phyloP scores from a whole-genome alignment of 1,140 invertebrate genomes.

The Dysdera silvatica region DNA sequence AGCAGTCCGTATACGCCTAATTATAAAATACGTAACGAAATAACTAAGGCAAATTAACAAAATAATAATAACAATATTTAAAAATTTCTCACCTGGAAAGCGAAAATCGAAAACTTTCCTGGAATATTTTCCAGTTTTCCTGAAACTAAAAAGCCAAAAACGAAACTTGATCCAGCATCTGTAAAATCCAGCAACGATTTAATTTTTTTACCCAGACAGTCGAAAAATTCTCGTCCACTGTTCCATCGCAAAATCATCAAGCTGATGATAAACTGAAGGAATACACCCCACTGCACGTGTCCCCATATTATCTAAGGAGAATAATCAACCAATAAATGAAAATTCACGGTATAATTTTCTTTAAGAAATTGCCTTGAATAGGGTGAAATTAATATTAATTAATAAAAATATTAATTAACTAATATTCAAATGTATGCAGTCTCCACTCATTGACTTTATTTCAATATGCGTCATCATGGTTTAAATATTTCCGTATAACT shows the following conservation, averaged over 20 bases:
- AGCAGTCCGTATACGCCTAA: neutral
- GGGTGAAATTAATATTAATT: neutral
- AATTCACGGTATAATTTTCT: neutral
- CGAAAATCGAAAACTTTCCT: slow-evolving; percentile 53
- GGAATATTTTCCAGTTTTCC: slow-evolving; percentile 38
- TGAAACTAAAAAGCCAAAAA: slow-evolving; percentile 68
- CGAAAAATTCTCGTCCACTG: slow-evolving; percentile 63
- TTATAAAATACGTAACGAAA: neutral
- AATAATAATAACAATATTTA: neutral
- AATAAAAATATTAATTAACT: neutral
- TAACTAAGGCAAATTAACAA: neutral
- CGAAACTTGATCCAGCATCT: slow-evolving; percentile 67
- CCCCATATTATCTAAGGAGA: slow-evolving; percentile 59
- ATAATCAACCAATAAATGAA: neutral
- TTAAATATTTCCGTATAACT: neutral
- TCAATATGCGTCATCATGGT: neutral
- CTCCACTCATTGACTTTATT: neutral
- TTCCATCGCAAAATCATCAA: slow-evolving; percentile 76
- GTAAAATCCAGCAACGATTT: slow-evolving; percentile 70
- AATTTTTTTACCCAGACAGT: slow-evolving; percentile 64
- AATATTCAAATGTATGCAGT: neutral
- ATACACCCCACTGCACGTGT: slow-evolving; percentile 67
- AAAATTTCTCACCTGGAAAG: slow-evolving; percentile 61
- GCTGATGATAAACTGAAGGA: slow-evolving; percentile 78
- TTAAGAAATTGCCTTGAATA: neutral